Conservation (phyloP, 2,113 vertebrate genomes). For the Hippocampus comes region DNA sequence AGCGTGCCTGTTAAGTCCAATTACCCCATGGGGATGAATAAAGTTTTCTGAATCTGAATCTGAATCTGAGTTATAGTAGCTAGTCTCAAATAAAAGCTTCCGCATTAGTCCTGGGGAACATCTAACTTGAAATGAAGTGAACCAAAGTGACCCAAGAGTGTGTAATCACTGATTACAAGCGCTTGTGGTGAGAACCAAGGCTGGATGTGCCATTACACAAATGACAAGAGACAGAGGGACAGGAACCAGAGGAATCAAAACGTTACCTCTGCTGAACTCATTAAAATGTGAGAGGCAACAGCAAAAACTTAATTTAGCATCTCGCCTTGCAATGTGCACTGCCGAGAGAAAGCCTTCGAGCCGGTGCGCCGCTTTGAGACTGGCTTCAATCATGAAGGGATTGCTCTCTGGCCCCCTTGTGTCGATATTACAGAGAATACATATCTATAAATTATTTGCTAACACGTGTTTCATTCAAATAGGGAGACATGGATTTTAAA, state of each 20-base stretch:
- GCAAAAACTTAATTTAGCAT: constrained; percentile 38
- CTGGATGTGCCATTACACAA: constrained; percentile 33
- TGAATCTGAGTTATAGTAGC: too few species aligned
- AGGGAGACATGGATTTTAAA: constrained; percentile 33
- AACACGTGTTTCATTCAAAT: constrained; percentile 39
- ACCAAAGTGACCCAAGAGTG: constrained; percentile 42
- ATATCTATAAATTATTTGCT: constrained; percentile 32
- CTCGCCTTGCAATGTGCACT: constrained; percentile 27
- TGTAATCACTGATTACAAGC: constrained; percentile 59
- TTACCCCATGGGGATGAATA: too few species aligned
- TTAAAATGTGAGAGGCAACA: constrained; percentile 37
- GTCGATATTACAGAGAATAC: constrained; percentile 16
- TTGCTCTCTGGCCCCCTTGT: constrained; percentile 15
- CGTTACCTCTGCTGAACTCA: constrained; percentile 40
- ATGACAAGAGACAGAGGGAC: constrained; percentile 35
- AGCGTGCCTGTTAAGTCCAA: too few species aligned
- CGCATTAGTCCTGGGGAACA: constrained; percentile 54
- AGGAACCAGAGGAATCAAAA: constrained; percentile 12
- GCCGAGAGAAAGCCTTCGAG: constrained; percentile 17
- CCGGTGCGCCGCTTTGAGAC: constrained; percentile 24
- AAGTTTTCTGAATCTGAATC: too few species aligned
- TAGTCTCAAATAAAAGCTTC: constrained; percentile 52
- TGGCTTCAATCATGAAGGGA: constrained; percentile 17
- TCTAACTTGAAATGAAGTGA: constrained; percentile 56
- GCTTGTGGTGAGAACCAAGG: constrained; percentile 21